Evolutionary conservation across 2,888 invertebrate genomes (phyloP).

Genomic region (Lycaena phlaeas): DNA sequence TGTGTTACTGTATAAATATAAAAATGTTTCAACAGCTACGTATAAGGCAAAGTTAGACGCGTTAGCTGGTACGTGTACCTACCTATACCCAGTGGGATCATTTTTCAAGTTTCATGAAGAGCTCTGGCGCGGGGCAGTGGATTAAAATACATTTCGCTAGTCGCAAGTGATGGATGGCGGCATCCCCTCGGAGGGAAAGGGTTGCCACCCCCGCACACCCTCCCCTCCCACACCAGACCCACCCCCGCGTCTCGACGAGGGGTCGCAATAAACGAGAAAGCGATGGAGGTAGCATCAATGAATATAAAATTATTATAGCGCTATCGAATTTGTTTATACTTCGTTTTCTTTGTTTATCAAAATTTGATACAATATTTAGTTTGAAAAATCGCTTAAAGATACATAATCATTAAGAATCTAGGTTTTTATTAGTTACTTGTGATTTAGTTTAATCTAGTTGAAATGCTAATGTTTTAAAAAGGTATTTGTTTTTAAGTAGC

Average conservation of each 20-base stretch:
- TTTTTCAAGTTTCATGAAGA: constrained; percentile 73
- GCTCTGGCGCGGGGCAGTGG: constrained; percentile 55
- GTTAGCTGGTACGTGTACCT: no score
- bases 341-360: constrained; percentile 10
- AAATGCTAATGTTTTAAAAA: constrained; percentile 9
- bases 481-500: no score
- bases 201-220: constrained; percentile 42
- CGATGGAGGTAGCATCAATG: constrained; percentile 32
- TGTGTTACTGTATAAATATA: no score
- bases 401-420: no score
- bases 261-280: constrained; percentile 28
- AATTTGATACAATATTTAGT: no score
- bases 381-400: no score
- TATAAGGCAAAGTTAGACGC: constrained; percentile 14
- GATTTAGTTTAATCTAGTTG: no score
- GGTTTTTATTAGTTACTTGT: no score
- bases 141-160: constrained; percentile 71
- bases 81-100: constrained; percentile 39
- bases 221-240: constrained; percentile 13
- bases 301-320: constrained; percentile 32
- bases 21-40: no score
- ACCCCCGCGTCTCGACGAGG: constrained; percentile 12
- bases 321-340: constrained; percentile 1
- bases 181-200: constrained; percentile 40
- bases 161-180: constrained; percentile 57